These are phyloP conservation scores for Fragum sueziense DNA, from an alignment of 2,888 invertebrate species.

Conservation along the genomic window DNA sequence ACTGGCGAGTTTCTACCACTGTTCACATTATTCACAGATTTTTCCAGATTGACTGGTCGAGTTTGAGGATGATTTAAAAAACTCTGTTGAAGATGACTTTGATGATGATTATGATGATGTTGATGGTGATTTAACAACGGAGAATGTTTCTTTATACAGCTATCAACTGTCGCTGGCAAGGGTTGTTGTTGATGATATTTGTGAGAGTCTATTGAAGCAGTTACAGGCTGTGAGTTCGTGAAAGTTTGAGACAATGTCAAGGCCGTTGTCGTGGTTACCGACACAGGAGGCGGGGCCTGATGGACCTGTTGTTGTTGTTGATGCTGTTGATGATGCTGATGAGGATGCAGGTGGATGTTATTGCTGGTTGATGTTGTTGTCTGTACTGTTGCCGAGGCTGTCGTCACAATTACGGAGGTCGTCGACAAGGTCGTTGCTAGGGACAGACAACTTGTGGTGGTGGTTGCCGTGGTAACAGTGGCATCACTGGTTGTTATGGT, in stretches of 20 bases:
- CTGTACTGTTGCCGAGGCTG: slow-evolving; percentile 44
- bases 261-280: not conserved
- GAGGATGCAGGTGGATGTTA: slow-evolving; percentile 26
- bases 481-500: slow-evolving; percentile 69
- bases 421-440: slow-evolving; percentile 41
- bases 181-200: slow-evolving; percentile 9
- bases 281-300: not conserved
- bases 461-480: slow-evolving; percentile 75
- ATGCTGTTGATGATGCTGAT: slow-evolving; percentile 21
- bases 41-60: slow-evolving; percentile 17
- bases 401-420: slow-evolving; percentile 28
- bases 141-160: slow-evolving; percentile 17
- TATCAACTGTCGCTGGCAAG: slow-evolving; percentile 6
- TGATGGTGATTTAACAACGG: slow-evolving; percentile 7
- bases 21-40: not conserved
- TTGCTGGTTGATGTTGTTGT: slow-evolving; percentile 9
- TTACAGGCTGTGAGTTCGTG: not conserved
- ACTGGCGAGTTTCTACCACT: not conserved
- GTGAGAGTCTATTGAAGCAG: slow-evolving; percentile 3
- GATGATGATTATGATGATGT: not conserved
- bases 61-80: slow-evolving; percentile 10
- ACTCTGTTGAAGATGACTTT: not conserved
- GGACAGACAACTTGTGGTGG: slow-evolving; percentile 63
- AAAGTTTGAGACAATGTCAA: not conserved
- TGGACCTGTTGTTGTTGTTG: slow-evolving; percentile 16